phyloP scores from a whole-genome alignment of 2,888 invertebrate species.

The Alcis repandata region DNA sequence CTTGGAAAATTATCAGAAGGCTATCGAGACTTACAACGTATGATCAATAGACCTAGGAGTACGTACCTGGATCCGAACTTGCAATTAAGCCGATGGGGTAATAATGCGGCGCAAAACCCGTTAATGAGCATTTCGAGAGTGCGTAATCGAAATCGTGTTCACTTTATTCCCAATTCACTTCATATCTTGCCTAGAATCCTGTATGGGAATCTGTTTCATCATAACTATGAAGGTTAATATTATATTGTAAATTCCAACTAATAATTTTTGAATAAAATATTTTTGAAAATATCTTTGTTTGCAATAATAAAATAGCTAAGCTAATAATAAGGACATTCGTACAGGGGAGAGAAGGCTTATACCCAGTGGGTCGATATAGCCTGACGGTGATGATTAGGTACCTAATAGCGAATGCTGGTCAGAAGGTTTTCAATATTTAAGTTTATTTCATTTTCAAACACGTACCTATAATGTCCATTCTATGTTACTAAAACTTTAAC shows the following conservation, averaged over 20 bases:
- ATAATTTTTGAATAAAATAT: slow-evolving; percentile 3
- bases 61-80: slow-evolving; percentile 31
- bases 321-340: too few species aligned
- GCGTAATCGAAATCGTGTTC: slow-evolving; percentile 38
- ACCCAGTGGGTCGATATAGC: too few species aligned
- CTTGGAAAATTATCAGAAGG: slow-evolving; percentile 23
- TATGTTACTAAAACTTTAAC: too few species aligned
- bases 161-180: slow-evolving; percentile 36
- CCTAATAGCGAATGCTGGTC: too few species aligned
- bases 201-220: slow-evolving; percentile 39
- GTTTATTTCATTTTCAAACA: too few species aligned
- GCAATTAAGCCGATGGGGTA: slow-evolving; percentile 37
- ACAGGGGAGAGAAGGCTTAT: too few species aligned
- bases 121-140: slow-evolving; percentile 36
- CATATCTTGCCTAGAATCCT: slow-evolving; percentile 42
- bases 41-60: slow-evolving; percentile 17
- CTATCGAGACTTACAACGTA: slow-evolving; percentile 24
- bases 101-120: slow-evolving; percentile 25
- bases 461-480: too few species aligned
- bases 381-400: too few species aligned
- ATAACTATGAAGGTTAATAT: slow-evolving; percentile 12
- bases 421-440: too few species aligned
- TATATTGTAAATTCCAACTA: too few species aligned
- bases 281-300: too few species aligned
- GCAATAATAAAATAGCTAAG: too few species aligned